Evolutionary conservation across 2,888 invertebrate species (phyloP), one percentile per base, ranked within the genome.

Genomic region (Elysia crispata): DNA sequence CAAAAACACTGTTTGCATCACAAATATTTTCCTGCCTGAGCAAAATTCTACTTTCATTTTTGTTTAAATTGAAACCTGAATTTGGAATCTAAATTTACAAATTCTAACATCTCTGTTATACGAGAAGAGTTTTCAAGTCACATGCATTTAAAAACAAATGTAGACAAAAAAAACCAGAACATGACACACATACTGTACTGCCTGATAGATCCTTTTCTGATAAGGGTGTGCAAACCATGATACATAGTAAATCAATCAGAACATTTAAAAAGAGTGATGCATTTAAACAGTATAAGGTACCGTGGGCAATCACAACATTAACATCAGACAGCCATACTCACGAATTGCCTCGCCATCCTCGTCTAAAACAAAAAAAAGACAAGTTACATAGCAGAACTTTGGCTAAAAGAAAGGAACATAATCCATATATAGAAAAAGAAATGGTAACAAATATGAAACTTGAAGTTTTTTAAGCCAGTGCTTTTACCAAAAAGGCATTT

Each of bases 281-380:
- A 60, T 60, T 60, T 41, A 41, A 60, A 60, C 60, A 60, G 3
- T 60, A 60, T 23, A 20, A 8, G 60, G 23, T 60, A 20, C 23
- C 15, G 3, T 23, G 23, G 60, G 60, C 23, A 60, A 60, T 5
- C 23, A 60, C 66, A 66, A 23, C 28, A 28, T 69, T 62, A 66
- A 80, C 23, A 76, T 41, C 69, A 57, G 60, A 74, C 60, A 31
- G 66, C 62, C 62, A 82, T 82, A 82, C 82, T 82, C 82, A 82
- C 82, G 76, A 77, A 76, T 79, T 81, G 81, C 81, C 82, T 67
- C 81, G 80, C 82, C 81, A 81, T 76, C 82, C 82, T 54, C 82
- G 81, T 82, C 82, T 82, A 81, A 81, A 82, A 82, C 62, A 70
- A 62, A 25, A 79, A 72, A 82, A 72, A 81, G 73, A 66, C 72